A percentile compares a stretch with the other conserved stretches of the same genome.
Conservation (phyloP, 2,888 invertebrate genomes). For the Archaeoteleia sp. region DNA sequence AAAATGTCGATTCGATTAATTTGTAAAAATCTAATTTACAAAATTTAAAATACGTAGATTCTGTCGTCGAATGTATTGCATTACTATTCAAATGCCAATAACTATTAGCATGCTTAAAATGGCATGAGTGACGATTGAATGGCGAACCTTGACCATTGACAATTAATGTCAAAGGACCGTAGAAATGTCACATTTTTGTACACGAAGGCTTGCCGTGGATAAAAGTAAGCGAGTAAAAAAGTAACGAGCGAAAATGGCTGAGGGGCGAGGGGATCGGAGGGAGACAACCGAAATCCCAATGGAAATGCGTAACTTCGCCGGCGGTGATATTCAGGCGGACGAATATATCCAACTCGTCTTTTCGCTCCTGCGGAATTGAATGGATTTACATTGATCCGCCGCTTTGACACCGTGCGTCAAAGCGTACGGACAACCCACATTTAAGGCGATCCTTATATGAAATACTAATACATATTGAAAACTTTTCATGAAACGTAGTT, state of each 20-base stretch:
- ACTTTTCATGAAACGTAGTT: constrained; percentile 4
- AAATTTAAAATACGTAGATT: too few species aligned
- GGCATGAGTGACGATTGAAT: neutral
- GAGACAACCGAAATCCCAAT: constrained; percentile 34
- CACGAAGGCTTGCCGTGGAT: constrained; percentile 3
- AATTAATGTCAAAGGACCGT: constrained; percentile 1
- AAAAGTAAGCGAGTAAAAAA: constrained; percentile 27
- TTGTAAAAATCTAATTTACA: too few species aligned
- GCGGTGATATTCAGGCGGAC: constrained; percentile 31
- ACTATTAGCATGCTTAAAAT: too few species aligned
- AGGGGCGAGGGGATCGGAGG: constrained; percentile 4
- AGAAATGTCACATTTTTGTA: constrained; percentile 1
- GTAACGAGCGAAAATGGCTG: constrained; percentile 17
- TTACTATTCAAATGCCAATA: too few species aligned
- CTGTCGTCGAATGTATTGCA: too few species aligned
- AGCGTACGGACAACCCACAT: constrained; percentile 27
- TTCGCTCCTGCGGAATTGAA: constrained; percentile 38
- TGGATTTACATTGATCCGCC: constrained; percentile 52
- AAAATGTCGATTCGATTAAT: too few species aligned
- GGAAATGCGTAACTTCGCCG: constrained; percentile 46
- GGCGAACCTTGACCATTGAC: neutral
- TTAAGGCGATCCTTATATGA: constrained; percentile 26
- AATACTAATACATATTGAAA: constrained; percentile 8
- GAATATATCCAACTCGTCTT: constrained; percentile 36
- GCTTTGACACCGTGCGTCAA: constrained; percentile 33